These are phyloP conservation scores for Chrysotoxum bicinctum DNA, from an alignment of 2,888 invertebrate genomes.

Conservation along the genomic window DNA sequence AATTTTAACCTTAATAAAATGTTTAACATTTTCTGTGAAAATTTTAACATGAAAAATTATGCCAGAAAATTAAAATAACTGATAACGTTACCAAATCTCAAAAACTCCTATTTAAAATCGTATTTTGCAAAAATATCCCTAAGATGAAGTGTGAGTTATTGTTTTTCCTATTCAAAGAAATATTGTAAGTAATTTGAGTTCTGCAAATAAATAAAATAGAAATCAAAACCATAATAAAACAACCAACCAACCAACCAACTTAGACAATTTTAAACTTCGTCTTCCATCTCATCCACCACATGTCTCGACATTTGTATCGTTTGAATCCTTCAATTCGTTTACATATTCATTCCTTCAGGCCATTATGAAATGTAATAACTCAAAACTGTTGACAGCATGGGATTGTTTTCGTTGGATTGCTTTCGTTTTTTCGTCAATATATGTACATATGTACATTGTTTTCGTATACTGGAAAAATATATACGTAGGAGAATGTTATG, in stretches of 20 bases:
- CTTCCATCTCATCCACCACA: neutral
- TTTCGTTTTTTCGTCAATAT: conserved; percentile 33
- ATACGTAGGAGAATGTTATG: neutral
- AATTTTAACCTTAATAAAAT: too few relatives aligned
- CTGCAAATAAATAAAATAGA: conserved; percentile 6
- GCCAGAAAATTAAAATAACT: too few relatives aligned
- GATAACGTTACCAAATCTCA: too few relatives aligned
- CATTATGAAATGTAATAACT: conserved; percentile 68
- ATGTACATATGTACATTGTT: too few relatives aligned
- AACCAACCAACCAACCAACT: conserved; percentile 25
- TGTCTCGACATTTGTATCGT: conserved; percentile 12
- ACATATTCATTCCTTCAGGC: conserved; percentile 66
- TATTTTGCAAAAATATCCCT: too few relatives aligned
- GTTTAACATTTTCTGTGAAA: too few relatives aligned
- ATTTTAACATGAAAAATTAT: too few relatives aligned
- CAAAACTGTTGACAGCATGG: conserved; percentile 66
- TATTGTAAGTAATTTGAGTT: neutral
- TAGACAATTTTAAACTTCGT: conserved; percentile 10
- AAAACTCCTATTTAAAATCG: too few relatives aligned
- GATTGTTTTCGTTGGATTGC: conserved; percentile 33
- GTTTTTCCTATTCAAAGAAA: conserved; percentile 22
- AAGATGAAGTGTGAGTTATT: too few relatives aligned
- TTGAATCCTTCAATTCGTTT: conserved; percentile 63
- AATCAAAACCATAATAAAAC: conserved; percentile 46
- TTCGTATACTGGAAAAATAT: neutral